Percentiles rank a stretch among this genome's conserved stretches.
Conservation (phyloP, 2,888 invertebrate species). For the Anthrax anthrax region DNA sequence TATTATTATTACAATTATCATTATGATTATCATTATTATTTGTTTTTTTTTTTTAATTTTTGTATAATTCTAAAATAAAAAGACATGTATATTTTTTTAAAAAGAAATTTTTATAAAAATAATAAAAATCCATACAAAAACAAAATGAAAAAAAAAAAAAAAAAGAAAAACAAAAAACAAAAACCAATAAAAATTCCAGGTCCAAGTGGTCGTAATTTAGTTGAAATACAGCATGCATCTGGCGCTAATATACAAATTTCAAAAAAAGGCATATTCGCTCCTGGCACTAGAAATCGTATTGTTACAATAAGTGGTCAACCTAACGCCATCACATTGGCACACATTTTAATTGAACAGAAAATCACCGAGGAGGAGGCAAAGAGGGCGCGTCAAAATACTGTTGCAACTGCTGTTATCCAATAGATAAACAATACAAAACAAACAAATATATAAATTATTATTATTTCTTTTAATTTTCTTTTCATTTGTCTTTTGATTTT, state of each 20-base stretch:
- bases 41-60: too few relatives aligned
- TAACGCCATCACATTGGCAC: constrained; percentile 80
- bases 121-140: too few relatives aligned
- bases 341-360: constrained; percentile 91
- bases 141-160: not conserved
- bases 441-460: not conserved
- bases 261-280: constrained; percentile 94
- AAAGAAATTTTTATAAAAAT: too few relatives aligned
- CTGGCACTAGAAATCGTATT: constrained; percentile 92
- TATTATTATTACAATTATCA: too few relatives aligned
- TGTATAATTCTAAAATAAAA: too few relatives aligned
- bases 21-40: too few relatives aligned
- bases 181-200: constrained; percentile 37
- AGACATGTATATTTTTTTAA: too few relatives aligned
- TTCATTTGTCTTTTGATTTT: too few relatives aligned
- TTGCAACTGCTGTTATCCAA: constrained; percentile 42
- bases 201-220: constrained; percentile 88
- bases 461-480: too few relatives aligned
- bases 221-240: constrained; percentile 93
- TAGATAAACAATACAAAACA: constrained; percentile 17
- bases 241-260: constrained; percentile 98
- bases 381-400: constrained; percentile 78
- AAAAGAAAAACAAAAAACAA: constrained; percentile 1
- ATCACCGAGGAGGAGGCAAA: constrained; percentile 92
- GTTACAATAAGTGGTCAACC: constrained; percentile 88